Evolutionary conservation across 2,797 vertebrate species (phyloP), one percentile per base, ranked within the genome.

Genomic region (Lepidocolaptes lacrymiger): DNA sequence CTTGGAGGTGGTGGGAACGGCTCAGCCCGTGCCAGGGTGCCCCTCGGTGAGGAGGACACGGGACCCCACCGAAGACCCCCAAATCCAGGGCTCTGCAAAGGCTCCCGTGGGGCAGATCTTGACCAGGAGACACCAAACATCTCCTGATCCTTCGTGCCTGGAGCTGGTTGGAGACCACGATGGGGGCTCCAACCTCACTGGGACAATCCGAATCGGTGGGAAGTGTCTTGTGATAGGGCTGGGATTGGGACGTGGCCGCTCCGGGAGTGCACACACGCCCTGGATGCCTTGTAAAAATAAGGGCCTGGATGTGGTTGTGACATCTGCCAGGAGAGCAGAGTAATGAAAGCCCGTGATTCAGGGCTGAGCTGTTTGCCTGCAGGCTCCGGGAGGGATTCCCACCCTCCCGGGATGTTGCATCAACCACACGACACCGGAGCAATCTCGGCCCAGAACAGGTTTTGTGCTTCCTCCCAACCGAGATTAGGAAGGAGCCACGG

Each of bases 81-180:
- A 22, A 66, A 8, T 0, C 12, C 0, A 3, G 7, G 10, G 0
- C 19, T n/a, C 28, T 23, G 12, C 16, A 27, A 27, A 18, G 3
- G 32, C 10, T 71, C 55, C 55, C 2, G 4, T 0, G 17, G 23
- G 6, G 48, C 9, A 2, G 51, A 41, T 12, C 41, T 66, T 4
- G 0, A 10, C 58, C 15, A 1, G 0, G 9, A 77, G 26, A n/a
- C 68, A 16, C 28, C 71, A 6, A 24, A 48, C 2, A 1, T 6
- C 17, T 55, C 37, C 62, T 0, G 0, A 12, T 0, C 44, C 52
- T 46, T 17, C 55, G 5, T 2, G 14, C 19, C 4, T 0, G 2
- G 39, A 39, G 39, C 19, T 6, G 19, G 12, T 41, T 19, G 73
- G 63, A 19, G 10, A 32, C 2, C 10, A 1, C 5, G 9, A 16